Evolutionary conservation across 2,113 vertebrate genomes (phyloP), one percentile per base, ranked within the genome.

Genomic region (Solea senegalensis): DNA sequence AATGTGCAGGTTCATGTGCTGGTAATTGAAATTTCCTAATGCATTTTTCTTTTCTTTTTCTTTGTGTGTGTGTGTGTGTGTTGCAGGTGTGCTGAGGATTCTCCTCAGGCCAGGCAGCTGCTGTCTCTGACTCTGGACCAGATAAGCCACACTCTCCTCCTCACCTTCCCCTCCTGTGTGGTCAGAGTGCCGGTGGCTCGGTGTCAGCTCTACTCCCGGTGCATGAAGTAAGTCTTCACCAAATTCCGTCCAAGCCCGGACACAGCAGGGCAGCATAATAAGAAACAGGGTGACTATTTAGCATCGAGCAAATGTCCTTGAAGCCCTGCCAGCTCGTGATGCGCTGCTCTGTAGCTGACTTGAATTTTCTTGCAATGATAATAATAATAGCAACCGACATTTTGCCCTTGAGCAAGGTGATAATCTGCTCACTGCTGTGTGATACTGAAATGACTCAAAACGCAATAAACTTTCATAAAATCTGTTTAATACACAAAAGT

Each of bases 181-280:
- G 95, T 97, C 69, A 92, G 95, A 13, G 94, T 96, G 9, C 96
- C 96, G 0, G 93, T 97, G 81, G 97, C 96, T 0, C 95, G 96
- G 45, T 99, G 97, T 92, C 95, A 98, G 79, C 96, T 96, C 78
- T 93, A 98, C 80, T 95, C 96, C 0, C 93, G 94, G 48, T 98
- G 97, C 91, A 96, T 98, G 94, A 98, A 96, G 97, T 98, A 83
- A 96, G 97, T 93, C 34, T 1, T 7, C 1, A 0, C 2, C 4
- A 15, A 50, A 60, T 48, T n/a, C 0, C 1, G 3, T 28, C 8
- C 12, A 28, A 15, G 9, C 8, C 10, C 27, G 21, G 49, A 72
- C 48, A 64, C 49, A n/a, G 14, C 9, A 4, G 54, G 57, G 43
- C 16, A 40, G 28, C 26, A 52, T 53, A 64, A 81, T 40, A 53